Percentiles rank a stretch among this genome's conserved stretches.
phyloP scores from a whole-genome alignment of 2,797 vertebrate species.

The Enteromius argenteus region DNA sequence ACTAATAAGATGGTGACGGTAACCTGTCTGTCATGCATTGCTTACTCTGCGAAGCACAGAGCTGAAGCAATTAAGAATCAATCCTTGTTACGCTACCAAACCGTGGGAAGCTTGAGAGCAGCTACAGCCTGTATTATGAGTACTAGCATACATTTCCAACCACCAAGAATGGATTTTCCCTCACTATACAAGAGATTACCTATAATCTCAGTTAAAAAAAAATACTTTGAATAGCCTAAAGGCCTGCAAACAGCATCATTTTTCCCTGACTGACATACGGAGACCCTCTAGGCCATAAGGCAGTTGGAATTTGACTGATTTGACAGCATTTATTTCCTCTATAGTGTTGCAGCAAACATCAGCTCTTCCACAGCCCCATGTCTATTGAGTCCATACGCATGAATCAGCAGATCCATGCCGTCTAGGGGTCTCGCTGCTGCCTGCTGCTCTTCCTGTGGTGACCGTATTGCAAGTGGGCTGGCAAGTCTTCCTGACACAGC shows the following conservation, averaged over 20 bases:
- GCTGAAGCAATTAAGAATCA: constrained; percentile 24
- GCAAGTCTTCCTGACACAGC: constrained; percentile 81
- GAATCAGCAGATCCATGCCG: constrained; percentile 76
- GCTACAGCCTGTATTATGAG: constrained; percentile 10
- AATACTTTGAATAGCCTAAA: constrained; percentile 20
- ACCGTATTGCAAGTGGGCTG: constrained; percentile 69
- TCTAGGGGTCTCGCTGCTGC: constrained; percentile 53
- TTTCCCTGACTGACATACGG: constrained; percentile 53
- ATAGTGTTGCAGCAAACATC: constrained; percentile 64
- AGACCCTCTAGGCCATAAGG: constrained; percentile 59
- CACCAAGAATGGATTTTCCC: constrained; percentile 16
- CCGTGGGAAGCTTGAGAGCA: constrained; percentile 23
- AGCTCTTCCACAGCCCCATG: constrained; percentile 60
- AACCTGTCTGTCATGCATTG: constrained; percentile 23
- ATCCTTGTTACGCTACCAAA: not conserved
- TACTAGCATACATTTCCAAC: constrained; percentile 8
- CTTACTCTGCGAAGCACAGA: constrained; percentile 21
- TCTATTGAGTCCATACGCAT: constrained; percentile 69
- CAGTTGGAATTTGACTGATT: constrained; percentile 61
- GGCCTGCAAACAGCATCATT: constrained; percentile 48
- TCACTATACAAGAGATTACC: not conserved
- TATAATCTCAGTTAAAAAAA: constrained; percentile 4
- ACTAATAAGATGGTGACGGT: not conserved
- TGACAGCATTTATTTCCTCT: constrained; percentile 64
- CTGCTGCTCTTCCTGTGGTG: constrained; percentile 53